Base-by-base conservation (phyloP, 1,140 invertebrate genomes). In the Diorhabda elongata region DNA sequence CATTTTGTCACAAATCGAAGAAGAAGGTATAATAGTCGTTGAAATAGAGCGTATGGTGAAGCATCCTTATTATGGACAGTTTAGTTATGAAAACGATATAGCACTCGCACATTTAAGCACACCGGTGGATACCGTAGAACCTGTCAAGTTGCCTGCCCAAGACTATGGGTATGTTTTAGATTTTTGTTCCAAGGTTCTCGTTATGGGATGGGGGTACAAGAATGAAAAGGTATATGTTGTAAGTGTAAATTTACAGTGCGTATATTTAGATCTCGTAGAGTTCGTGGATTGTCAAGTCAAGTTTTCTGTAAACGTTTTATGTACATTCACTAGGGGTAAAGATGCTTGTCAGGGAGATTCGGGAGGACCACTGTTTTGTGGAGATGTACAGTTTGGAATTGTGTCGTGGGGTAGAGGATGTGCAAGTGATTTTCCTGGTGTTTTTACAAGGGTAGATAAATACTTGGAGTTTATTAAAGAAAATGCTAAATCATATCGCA, bases 281-380 rank as follows among this genome's bases (percentile, higher is more conserved):
- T 67, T 4, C 64, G 45, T 60, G 63, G 62, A 44, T 45, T 64
- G 44, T 52, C 47, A 52, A 52, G 44, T 44, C 41, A 69, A 56
- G n/a, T 8, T 52, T 8, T 52, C 44, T 9, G 5, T 11, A 3
- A 63, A 63, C 5, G 42, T 44, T 9, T 44, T 43, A 8, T 63
- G 61, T 44, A 26, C 61, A 5, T 45, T 42, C 44, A 63, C 44
- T 3, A 43, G 5, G 9, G 62, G 57, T 41, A 69, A 64, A 63
- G 72, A 73, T 59, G 45, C 72, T 42, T 73, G 72, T 42, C 68
- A 70, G 58, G 84, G 84, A 61, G 85, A 86, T 70, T 82, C 81
- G 6, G 85, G 85, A 9, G 85, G 85, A 26, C 85, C 85, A 9
- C 66, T 85, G 4, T 77, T 84, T 7, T 85, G 83, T 71, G 72